phyloP scores from a whole-genome alignment of 2,113 vertebrate genomes.

The Cercocebus atys region DNA sequence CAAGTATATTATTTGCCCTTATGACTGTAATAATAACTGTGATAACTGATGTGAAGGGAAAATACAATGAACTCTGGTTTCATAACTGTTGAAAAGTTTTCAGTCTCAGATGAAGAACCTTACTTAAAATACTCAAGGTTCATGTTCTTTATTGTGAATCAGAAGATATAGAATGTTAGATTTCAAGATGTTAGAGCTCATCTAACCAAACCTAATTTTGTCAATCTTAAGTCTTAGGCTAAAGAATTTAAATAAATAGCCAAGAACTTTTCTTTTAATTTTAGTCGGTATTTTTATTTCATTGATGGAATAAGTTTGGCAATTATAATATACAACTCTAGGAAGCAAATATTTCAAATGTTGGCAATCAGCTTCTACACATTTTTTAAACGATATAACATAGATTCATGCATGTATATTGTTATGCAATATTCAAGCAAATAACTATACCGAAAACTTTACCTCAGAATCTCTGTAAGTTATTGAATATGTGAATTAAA shows the following conservation, averaged over 20 bases:
- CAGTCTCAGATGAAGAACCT: neutral
- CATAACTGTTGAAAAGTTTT: neutral
- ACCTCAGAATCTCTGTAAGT: neutral
- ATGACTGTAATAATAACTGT: neutral
- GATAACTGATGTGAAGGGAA: neutral
- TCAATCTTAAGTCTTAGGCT: neutral
- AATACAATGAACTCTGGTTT: neutral
- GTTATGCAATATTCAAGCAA: neutral
- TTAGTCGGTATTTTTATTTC: neutral
- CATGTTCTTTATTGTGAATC: neutral
- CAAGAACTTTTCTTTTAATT: neutral
- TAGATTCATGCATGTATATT: neutral
- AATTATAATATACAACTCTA: neutral
- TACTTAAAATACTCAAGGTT: neutral
- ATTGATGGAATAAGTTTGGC: neutral
- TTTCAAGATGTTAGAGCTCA: neutral
- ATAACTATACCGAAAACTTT: neutral
- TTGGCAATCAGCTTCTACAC: neutral
- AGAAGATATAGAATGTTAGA: neutral
- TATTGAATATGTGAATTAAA: conserved; percentile 7
- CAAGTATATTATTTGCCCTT: neutral
- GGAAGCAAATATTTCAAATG: neutral
- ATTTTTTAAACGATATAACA: neutral
- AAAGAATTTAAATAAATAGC: neutral
- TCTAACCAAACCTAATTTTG: neutral